Evolutionary conservation across 2,888 invertebrate genomes (phyloP).

Genomic region (Cremastinae sp.): DNA sequence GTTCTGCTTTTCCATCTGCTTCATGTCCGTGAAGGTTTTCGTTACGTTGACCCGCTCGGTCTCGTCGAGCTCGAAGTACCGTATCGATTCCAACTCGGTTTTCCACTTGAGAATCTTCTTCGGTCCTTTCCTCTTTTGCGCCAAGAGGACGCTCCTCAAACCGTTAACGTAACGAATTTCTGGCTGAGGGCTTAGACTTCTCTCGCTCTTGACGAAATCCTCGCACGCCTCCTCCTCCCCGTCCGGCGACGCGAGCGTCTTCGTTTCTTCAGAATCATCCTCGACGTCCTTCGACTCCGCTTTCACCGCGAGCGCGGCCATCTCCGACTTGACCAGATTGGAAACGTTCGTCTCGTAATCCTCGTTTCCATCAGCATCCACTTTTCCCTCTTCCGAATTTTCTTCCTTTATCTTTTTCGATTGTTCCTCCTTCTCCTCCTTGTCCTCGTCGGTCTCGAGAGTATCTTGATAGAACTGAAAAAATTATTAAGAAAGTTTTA

Average conservation of each 20-base stretch:
- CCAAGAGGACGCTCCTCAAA: constrained; percentile 88
- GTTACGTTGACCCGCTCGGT: constrained; percentile 97
- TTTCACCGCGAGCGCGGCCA: constrained; percentile 46
- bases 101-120: constrained; percentile 92
- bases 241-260: constrained; percentile 30
- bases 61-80: constrained; percentile 97
- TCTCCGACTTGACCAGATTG: constrained; percentile 55
- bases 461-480: constrained; percentile 95
- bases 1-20: constrained; percentile 91
- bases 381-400: constrained; percentile 68
- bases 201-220: constrained; percentile 66
- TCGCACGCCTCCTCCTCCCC: constrained; percentile 49
- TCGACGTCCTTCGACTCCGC: constrained; percentile 71
- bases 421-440: constrained; percentile 80
- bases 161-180: constrained; percentile 82
- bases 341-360: constrained; percentile 71
- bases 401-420: constrained; percentile 69
- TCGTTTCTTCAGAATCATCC: constrained; percentile 66
- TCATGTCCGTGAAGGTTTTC: constrained; percentile 94
- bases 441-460: constrained; percentile 86
- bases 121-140: constrained; percentile 88
- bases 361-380: constrained; percentile 74
- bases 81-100: constrained; percentile 90
- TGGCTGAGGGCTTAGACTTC: constrained; percentile 54
- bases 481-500: not conserved